Evolutionary conservation across 2,797 vertebrate species (phyloP), one percentile per base, ranked within the genome.

Genomic region (Mallotus villosus): DNA sequence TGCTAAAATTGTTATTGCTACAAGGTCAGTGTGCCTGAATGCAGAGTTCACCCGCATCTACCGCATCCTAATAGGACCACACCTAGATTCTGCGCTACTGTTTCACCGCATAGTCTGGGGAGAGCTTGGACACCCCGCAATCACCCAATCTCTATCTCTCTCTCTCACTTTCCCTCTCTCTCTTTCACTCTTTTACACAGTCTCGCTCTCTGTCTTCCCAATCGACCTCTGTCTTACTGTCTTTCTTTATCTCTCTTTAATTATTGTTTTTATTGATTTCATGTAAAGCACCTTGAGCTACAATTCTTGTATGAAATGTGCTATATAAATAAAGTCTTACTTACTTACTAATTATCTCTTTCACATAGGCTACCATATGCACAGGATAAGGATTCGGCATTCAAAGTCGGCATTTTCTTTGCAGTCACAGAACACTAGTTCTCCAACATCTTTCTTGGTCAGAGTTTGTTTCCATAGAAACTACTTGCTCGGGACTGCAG

Each of bases 61-160:
- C 49, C 21, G 49, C 63, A 32, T 37, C 22, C 3, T 37, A 63
- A 70, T 74, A 68, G 14, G 83, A 81, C 92, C 92, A 92, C 92
- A 89, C 92, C 82, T 77, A 70, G 49, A 88, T 85, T 58, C 77
- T 90, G 90, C 89, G 85, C 82, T 81, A 71, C 82, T 81, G 67
- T 74, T 78, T 68, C 68, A 74, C 77, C 66, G 83, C 83, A 86
- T 74, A 53, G 41, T 32, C 63, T 58, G 24, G 11, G 11, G 12
- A 57, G 65, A 60, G 53, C 34, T 5, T 49, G 2, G 49, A 17
- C 46, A 67, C 25, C 49, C 65, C 65, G 51, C 25, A 25, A 53
- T n/a, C 65, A 49, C 62, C 29, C 12, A 29, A 55, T 25, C 67
- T 68, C 46, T 29, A 29, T 16, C 53, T 8, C 5, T 67, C 5